Percentiles rank a stretch among this genome's conserved stretches.
Evolutionary conservation across 2,113 vertebrate species (phyloP).

Genomic region (Euleptes europaea): DNA sequence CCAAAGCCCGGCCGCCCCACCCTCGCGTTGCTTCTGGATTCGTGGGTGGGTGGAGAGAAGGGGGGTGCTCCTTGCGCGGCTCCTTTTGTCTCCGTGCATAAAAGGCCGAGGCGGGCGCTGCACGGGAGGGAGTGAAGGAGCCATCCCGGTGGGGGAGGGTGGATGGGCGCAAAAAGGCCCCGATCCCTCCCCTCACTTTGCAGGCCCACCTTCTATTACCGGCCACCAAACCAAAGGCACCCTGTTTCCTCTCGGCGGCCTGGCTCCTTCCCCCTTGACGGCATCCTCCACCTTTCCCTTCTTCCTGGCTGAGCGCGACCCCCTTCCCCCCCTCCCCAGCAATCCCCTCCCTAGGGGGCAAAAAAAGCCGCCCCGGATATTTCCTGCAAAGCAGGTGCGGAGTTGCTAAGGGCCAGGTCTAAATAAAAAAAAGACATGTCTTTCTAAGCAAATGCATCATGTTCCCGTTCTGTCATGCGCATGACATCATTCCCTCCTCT

Average conservation of each 20-base stretch:
- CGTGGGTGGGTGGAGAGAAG: not conserved
- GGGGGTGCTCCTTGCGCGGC: not conserved
- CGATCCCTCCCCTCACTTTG: too few species aligned
- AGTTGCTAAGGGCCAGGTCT: too few species aligned
- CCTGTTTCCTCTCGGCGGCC: too few species aligned
- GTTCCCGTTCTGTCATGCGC: not conserved
- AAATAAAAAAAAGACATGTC: too few species aligned
- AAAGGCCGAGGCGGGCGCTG: not conserved
- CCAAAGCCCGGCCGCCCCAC: not conserved
- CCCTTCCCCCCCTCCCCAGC: too few species aligned
- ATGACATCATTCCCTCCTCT: not conserved
- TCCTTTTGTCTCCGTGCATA: not conserved
- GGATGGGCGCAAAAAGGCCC: not conserved
- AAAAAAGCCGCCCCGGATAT: too few species aligned
- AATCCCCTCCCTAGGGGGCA: too few species aligned
- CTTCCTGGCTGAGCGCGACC: too few species aligned
- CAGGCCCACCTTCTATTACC: not conserved
- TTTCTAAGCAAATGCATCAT: not conserved
- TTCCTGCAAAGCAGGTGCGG: too few species aligned
- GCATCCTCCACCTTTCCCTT: not conserved
- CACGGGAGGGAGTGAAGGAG: not conserved
- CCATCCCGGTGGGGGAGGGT: too few species aligned
- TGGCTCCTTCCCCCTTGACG: not conserved
- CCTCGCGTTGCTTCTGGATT: fast-evolving
- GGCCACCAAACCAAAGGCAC: not conserved